phyloP scores from a whole-genome alignment of 1,140 invertebrate species.

The Drosophila littoralis region DNA sequence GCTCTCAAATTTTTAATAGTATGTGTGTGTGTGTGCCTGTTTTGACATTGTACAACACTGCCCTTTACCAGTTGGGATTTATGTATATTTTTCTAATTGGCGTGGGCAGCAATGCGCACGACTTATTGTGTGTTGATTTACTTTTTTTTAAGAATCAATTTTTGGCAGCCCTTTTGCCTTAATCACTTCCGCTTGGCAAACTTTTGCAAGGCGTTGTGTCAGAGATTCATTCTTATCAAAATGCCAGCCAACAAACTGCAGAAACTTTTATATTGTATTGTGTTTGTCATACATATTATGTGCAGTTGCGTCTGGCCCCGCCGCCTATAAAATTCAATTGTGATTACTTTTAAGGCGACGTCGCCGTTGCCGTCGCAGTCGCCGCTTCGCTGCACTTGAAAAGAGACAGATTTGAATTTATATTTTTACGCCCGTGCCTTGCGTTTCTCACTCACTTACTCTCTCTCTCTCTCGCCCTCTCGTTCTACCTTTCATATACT shows the following conservation, averaged over 20 bases:
- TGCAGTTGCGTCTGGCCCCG: slow-evolving; percentile 1
- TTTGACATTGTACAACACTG: slow-evolving; percentile 59
- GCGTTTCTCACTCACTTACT: slow-evolving; percentile 7
- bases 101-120: slow-evolving; percentile 62
- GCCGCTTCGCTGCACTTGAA: slow-evolving; percentile 69
- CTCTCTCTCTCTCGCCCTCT: slow-evolving; percentile 2
- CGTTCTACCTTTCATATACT: slow-evolving; percentile 18
- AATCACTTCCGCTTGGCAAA: slow-evolving; percentile 68
- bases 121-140: slow-evolving; percentile 37
- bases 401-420: slow-evolving; percentile 62
- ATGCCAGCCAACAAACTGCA: slow-evolving; percentile 30
- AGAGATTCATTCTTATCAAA: slow-evolving; percentile 44
- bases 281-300: slow-evolving; percentile 11
- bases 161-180: slow-evolving; percentile 47
- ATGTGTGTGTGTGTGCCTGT: slow-evolving; percentile 37
- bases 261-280: slow-evolving; percentile 50
- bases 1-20: slow-evolving; percentile 61
- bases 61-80: slow-evolving; percentile 56
- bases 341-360: slow-evolving; percentile 67
- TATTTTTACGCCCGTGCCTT: slow-evolving; percentile 34
- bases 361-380: slow-evolving; percentile 25
- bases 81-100: slow-evolving; percentile 72
- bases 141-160: slow-evolving; percentile 50
- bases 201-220: slow-evolving; percentile 54
- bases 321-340: slow-evolving; percentile 61